phyloP scores from a whole-genome alignment of 2,797 vertebrate genomes.

The Urocyon cinereoargenteus region DNA sequence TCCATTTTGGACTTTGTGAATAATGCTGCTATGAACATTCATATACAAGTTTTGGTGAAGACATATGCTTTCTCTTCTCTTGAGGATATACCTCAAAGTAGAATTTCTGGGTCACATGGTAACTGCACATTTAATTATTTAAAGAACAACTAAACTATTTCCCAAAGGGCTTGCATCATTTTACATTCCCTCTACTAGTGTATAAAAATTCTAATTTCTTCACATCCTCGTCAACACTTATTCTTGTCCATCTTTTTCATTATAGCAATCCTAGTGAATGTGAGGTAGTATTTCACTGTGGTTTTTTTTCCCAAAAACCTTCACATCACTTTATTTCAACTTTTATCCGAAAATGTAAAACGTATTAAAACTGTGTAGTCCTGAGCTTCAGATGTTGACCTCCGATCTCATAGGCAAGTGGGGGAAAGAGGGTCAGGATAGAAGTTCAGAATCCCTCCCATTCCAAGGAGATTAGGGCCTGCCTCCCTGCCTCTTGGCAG shows the following conservation, averaged over 20 bases:
- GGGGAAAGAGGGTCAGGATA: background rate
- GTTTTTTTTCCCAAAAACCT: background rate
- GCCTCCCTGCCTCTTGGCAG: conserved; percentile 93
- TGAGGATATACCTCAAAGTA: background rate
- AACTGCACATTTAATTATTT: conserved; percentile 2
- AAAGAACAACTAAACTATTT: background rate
- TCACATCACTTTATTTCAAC: conserved; percentile 72
- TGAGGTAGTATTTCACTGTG: background rate
- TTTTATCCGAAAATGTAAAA: conserved; percentile 79
- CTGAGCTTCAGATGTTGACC: conserved; percentile 48
- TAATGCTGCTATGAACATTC: background rate
- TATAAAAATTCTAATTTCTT: background rate
- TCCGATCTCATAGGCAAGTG: background rate
- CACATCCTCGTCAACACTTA: background rate
- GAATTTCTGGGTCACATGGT: background rate
- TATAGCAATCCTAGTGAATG: background rate
- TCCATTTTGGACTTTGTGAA: background rate
- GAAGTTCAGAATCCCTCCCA: conserved; percentile 25
- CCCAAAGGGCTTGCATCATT: background rate
- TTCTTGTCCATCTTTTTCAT: background rate
- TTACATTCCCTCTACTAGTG: background rate
- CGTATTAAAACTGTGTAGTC: conserved; percentile 58
- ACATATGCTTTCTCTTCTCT: background rate
- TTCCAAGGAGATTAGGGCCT: conserved; percentile 71
- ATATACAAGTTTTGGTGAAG: background rate